phyloP scores from a whole-genome alignment of 92 coral and sea anemone species.

The Isaurus tuberculatus region DNA sequence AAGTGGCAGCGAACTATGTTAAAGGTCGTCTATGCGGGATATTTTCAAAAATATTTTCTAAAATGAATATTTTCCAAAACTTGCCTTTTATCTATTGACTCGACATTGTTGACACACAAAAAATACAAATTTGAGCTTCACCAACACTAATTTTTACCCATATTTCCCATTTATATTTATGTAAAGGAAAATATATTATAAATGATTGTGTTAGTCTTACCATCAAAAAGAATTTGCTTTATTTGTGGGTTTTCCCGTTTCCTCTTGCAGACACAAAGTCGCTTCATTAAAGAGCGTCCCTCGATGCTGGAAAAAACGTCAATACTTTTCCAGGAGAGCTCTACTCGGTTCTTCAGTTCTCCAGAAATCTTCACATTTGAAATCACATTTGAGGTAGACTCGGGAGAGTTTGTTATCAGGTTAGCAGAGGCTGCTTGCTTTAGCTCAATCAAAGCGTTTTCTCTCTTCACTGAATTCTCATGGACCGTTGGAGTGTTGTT shows the following conservation, averaged over 20 bases:
- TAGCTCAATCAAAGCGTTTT: neutral
- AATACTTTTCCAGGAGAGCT: slow-evolving; percentile 45
- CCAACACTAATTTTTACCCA: neutral
- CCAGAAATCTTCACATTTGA: neutral
- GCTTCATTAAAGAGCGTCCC: slow-evolving; percentile 65
- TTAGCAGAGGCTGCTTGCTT: neutral
- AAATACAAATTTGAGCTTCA: neutral
- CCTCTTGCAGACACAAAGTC: slow-evolving; percentile 60
- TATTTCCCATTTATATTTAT: too few relatives aligned
- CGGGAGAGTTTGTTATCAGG: neutral
- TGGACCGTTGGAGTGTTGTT: neutral
- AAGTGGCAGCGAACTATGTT: too few relatives aligned
- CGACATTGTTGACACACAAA: too few relatives aligned
- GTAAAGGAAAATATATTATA: too few relatives aligned
- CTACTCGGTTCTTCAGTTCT: neutral
- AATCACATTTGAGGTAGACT: neutral
- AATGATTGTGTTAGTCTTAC: slow-evolving; percentile 53
- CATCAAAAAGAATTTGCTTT: slow-evolving; percentile 83
- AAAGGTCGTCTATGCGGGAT: too few relatives aligned
- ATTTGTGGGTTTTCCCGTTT: slow-evolving; percentile 60
- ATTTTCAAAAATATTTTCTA: too few relatives aligned
- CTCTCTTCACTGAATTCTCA: neutral
- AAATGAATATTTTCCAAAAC: too few relatives aligned
- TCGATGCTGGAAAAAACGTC: slow-evolving; percentile 79
- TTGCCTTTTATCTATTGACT: too few relatives aligned